Percentiles rank a stretch among this genome's conserved stretches.
These are phyloP conservation scores for Tylochromis polylepis DNA, from an alignment of 2,113 vertebrate genomes.

Conservation along the genomic window DNA sequence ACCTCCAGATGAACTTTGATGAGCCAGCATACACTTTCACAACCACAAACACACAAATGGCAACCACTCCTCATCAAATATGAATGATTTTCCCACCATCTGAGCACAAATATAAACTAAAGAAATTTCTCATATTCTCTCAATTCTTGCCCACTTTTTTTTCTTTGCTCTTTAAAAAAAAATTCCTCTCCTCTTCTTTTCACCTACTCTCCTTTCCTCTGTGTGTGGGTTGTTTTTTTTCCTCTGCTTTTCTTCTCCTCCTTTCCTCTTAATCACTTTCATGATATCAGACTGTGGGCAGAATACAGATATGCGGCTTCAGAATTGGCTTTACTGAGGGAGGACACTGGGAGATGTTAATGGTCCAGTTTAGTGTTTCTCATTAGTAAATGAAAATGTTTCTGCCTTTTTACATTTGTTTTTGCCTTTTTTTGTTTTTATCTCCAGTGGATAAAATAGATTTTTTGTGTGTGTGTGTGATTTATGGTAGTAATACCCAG, in stretches of 20 bases:
- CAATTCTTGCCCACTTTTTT: background rate
- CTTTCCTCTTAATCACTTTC: background rate
- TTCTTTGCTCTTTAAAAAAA: background rate
- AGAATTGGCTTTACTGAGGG: background rate
- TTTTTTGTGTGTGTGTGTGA: background rate
- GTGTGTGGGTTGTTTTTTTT: background rate
- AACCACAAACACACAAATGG: background rate
- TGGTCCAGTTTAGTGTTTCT: background rate
- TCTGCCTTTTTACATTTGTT: background rate
- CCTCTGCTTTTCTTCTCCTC: background rate
- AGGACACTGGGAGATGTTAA: background rate
- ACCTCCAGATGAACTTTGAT: constrained; percentile 40
- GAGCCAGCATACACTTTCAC: background rate
- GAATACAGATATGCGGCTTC: background rate
- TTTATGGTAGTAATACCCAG: background rate
- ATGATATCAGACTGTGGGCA: background rate
- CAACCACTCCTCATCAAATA: constrained; percentile 1
- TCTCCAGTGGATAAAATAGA: background rate
- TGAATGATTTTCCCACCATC: constrained; percentile 19
- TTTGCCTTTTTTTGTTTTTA: background rate
- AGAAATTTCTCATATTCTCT: background rate
- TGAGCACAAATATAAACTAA: background rate
- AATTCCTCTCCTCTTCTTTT: background rate
- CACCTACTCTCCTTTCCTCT: background rate
- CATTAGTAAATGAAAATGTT: background rate